Conservation (phyloP, 2,888 invertebrate species). For the Catonia carolina region DNA sequence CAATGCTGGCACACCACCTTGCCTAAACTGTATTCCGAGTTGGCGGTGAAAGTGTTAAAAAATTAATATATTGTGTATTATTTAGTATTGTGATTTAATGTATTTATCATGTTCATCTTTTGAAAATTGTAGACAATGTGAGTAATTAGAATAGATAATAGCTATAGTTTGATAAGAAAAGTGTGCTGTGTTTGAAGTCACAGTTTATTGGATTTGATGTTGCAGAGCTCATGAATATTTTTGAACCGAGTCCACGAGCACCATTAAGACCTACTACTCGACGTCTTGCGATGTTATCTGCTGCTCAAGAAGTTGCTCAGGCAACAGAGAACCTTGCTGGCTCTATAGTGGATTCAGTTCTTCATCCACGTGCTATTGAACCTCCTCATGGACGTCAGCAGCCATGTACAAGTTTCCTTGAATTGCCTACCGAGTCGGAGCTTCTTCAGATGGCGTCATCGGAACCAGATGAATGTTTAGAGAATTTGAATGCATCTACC, state of each 20-base stretch:
- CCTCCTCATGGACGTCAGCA: background rate
- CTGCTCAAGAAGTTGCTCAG: conserved; percentile 23
- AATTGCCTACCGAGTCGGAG: background rate
- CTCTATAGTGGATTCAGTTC: conserved; percentile 24
- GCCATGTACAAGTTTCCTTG: background rate
- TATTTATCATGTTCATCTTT: no score
- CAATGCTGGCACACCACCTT: no score
- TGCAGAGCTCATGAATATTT: conserved; percentile 26
- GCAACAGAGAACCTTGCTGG: conserved; percentile 19
- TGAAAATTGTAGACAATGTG: no score
- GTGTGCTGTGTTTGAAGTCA: no score
- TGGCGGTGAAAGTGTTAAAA: no score
- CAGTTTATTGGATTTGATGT: no score
- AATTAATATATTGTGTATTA: no score
- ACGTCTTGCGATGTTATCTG: conserved; percentile 17
- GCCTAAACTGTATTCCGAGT: no score
- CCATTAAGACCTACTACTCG: conserved; percentile 29
- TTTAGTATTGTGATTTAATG: no score
- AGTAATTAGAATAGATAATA: no score
- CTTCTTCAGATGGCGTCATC: background rate
- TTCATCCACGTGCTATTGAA: conserved; percentile 12
- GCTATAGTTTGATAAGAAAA: no score
- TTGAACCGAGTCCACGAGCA: conserved; percentile 25
- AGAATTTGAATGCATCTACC: background rate
- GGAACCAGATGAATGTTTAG: background rate